Base-by-base conservation (phyloP, 2,113 vertebrate species). In the Pelecanoides urinatrix region DNA sequence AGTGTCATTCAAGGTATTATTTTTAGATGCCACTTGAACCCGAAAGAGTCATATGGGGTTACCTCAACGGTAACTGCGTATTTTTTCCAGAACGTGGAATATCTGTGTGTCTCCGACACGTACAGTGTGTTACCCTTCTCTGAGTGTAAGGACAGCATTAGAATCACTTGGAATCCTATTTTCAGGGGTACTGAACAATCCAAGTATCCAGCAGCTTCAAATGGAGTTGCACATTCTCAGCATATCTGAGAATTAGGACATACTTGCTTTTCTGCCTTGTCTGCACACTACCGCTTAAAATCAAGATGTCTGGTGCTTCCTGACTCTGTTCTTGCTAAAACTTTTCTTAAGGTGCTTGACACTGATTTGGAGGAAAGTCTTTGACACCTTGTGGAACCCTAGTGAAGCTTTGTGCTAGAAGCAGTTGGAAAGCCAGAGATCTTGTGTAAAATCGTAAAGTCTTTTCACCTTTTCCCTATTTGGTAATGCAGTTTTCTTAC, bases 1-100 rank as follows among this genome's bases (percentile, higher is more conserved):
- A 59, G 56, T 93, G 94, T 95, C 94, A 90, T 90, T 67, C 47
- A 30, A 78, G 72, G 84, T 79, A 71, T 86, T 96, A 81, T 92
- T 98, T 96, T 86, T 18, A 40, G 95, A 92, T 95, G 78, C 58
- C 68, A 30, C 67, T 74, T 79, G 95, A 92, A 94, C 88, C 89
- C 96, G 92, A 91, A 92, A 10, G 66, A 63, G 25, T 26, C 56
- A 58, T 23, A 4, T 30, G 55, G 52, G 75, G 22, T 62, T 62
- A 34, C 34, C 49, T 78, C 38, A 19, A 13, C 1, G 6, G 36
- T 42, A 30, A 42, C 25, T 53, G 6, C 13, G 0, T 26, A 9
- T 8, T 65, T 86, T 78, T 70, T 32, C 58, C 26, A 29, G 53
- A 14, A 10, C 22, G 53, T 34, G 42, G 50, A 56, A 8, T 45